Evolutionary conservation across 2,113 vertebrate species (phyloP).

Genomic region (Columbina picui): DNA sequence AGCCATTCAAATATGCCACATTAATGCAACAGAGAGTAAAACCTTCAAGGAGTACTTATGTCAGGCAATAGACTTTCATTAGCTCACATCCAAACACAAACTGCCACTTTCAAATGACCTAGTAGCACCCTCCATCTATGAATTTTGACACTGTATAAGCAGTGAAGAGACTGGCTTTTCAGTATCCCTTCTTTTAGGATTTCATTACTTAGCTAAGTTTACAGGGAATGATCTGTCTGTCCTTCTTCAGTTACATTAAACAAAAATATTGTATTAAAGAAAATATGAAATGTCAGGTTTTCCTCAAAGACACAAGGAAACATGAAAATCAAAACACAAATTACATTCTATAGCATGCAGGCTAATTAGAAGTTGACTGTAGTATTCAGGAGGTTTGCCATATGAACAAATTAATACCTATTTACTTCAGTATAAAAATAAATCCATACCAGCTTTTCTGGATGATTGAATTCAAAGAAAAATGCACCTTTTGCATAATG

Average conservation of each 20-base stretch:
- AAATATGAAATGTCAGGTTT: neutral
- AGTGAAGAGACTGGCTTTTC: neutral
- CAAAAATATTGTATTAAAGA: neutral
- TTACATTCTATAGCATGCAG: neutral
- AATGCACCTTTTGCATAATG: neutral
- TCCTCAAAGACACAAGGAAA: neutral
- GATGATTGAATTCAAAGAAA: neutral
- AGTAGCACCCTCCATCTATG: neutral
- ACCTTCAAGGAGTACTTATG: accelerated
- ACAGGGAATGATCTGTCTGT: neutral
- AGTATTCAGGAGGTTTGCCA: neutral
- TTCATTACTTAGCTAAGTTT: neutral
- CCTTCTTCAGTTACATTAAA: neutral
- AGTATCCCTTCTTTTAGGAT: neutral
- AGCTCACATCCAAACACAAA: neutral
- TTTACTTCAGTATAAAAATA: neutral
- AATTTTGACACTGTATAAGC: neutral
- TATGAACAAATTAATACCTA: neutral
- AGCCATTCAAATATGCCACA: accelerated
- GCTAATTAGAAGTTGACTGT: neutral
- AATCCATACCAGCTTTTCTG: neutral
- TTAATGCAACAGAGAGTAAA: neutral
- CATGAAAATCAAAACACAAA: neutral
- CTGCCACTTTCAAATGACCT: neutral
- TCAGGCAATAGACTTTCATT: neutral